Evolutionary conservation across 92 coral and sea anemone genomes (phyloP), one percentile per base, ranked within the genome.

Genomic region (Metridium senile): DNA sequence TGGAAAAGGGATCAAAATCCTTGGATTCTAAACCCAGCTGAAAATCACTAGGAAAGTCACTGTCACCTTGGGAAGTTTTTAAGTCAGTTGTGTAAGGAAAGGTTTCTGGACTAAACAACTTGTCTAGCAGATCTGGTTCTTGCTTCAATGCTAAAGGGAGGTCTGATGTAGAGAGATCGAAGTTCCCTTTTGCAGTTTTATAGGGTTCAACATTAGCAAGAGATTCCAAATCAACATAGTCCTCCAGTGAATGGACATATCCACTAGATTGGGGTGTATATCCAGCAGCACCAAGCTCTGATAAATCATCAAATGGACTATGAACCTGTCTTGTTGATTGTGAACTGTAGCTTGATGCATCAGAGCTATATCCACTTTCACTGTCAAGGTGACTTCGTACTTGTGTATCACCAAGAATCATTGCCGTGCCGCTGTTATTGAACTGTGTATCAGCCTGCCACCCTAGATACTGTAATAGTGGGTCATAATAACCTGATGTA

Each of bases 341-440:
- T 2, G 82, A 70, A n/a, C 72, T 69, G 31, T 76, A 79, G 17
- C 93, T 88, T 21, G 88, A 59, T 20, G 89, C 93, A 32, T 91
- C 97, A 1, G 97, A 91, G 26, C 91, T 82, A 80, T 91, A 91
- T 18, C 97, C 97, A 70, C 97, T 91, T 30, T 91, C 97, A 26
- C 65, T 74, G 32, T 76, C 71, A 27, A 88, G 62, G 30, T 83
- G 86, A 35, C 34, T 45, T 35, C 72, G 39, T 34, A 72, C 69
- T 33, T 25, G 32, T 1, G 76, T 33, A 28, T 58, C 76, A 9
- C 78, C 82, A 57, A 91, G 80, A 57, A 89, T 90, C 81, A 91
- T 82, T 21, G 90, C 73, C 0, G 79, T 74, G 0, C 83, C 85
- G 64, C 81, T 78, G 20, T 31, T 46, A 35, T 91, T 71, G 27